Base-by-base conservation (phyloP, 2,888 invertebrate genomes). In the Periphyllus acericola region DNA sequence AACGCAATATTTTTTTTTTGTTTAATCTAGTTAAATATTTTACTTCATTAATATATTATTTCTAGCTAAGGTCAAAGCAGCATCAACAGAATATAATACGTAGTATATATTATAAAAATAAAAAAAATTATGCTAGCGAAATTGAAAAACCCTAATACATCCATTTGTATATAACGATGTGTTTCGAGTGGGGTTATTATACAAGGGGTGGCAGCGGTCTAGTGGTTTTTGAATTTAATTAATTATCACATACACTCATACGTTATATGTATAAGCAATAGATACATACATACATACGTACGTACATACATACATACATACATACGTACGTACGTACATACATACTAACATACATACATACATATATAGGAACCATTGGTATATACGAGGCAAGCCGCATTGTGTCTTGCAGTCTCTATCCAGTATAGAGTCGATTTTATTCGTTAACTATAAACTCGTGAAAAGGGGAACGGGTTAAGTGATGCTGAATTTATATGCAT, bases 171-270 rank as follows among this genome's bases (percentile, higher is more conserved):
- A 66, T 32, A 79, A 60, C 46, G 32, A 71, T 46, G 40, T 52
- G 25, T 29, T 75, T 60, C 74, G 83, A 66, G 55, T 46, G 40
- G n/a, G 71, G 86, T 52, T 55, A 14, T 46, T 46, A 34, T 29
- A 78, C 34, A 68, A 14, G 46, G 52, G 29, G 36, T 60, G 72
- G 78, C 52, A 52, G 78, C 52, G 71, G 85, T 86, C 78, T 79
- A 86, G 86, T 80, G 80, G 80, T 80, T 74, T 80, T 87, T 72
- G 72, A 74, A 74, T 87, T 87, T 60, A 87, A 87, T 87, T 87
- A 87, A 87, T 80, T 80, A 80, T 75, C 74, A 83, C 55, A n/a
- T 11, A n/a, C 71, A 25, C 71, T 55, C 82, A 3, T 21, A 21
- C 32, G 9, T 5, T 29, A 46, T 60, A 29, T 21, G 19, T 25